These are phyloP conservation scores for Callitettix versicolor DNA, from an alignment of 1,140 invertebrate species.

Conservation along the genomic window DNA sequence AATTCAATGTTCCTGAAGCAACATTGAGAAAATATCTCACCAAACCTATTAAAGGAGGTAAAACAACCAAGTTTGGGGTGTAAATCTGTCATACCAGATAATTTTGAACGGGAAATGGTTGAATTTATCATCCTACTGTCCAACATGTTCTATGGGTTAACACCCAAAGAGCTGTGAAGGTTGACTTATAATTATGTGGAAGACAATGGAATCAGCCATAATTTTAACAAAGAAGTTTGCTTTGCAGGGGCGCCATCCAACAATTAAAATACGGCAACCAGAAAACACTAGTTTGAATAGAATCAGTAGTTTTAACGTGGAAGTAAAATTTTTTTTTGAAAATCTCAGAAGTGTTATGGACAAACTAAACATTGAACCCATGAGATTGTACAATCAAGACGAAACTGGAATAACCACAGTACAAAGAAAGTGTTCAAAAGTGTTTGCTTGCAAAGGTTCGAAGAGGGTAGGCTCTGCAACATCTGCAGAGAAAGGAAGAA, in stretches of 20 bases:
- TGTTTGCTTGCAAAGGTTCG: constrained; percentile 27
- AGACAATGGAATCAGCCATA: constrained; percentile 6
- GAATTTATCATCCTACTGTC: too few relatives aligned
- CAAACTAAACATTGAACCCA: constrained; percentile 14
- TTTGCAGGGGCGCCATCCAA: constrained; percentile 12
- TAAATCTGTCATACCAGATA: too few relatives aligned
- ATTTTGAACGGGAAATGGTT: too few relatives aligned
- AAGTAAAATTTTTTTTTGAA: constrained; percentile 23
- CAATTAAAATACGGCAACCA: constrained; percentile 12
- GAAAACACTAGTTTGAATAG: constrained; percentile 17
- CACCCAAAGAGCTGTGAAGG: not conserved
- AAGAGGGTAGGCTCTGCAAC: constrained; percentile 31
- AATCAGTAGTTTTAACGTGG: constrained; percentile 22
- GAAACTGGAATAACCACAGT: constrained; percentile 28
- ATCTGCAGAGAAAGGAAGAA: constrained; percentile 32
- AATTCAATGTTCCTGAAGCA: too few relatives aligned
- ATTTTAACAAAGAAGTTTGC: constrained; percentile 3
- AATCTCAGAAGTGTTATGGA: constrained; percentile 14
- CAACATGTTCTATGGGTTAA: constrained; percentile 4
- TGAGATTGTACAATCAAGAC: constrained; percentile 26
- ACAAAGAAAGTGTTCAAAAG: constrained; percentile 25
- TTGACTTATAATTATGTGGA: not conserved
- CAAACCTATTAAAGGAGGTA: too few relatives aligned
- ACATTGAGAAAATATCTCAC: too few relatives aligned
- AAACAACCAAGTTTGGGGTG: too few relatives aligned